Evolutionary conservation across 2,113 vertebrate genomes (phyloP).

Genomic region (Gorilla gorilla): DNA sequence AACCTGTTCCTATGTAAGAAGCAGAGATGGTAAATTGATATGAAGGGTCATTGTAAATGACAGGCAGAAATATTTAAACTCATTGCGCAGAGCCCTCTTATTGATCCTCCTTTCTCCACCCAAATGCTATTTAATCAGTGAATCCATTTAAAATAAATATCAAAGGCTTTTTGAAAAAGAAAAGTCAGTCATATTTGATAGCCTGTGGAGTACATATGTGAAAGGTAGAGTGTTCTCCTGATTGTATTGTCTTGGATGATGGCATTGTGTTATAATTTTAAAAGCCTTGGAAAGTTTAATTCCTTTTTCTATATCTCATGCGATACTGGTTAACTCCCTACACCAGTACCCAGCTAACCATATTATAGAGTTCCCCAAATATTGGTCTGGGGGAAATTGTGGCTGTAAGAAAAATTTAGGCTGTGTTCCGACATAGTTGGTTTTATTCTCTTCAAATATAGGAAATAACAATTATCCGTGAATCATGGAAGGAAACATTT

Average conservation of each 20-base stretch:
- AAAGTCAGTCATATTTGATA: background rate
- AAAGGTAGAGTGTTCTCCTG: background rate
- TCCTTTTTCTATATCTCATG: background rate
- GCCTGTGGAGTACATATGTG: background rate
- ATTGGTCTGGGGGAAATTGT: background rate
- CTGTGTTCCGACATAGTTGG: background rate
- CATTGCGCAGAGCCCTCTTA: background rate
- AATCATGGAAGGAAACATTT: background rate
- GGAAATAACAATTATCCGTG: background rate
- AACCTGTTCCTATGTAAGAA: background rate
- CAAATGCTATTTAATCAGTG: background rate
- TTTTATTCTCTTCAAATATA: constrained; percentile 25
- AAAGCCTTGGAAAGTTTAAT: background rate
- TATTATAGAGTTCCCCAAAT: background rate
- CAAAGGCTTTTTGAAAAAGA: background rate
- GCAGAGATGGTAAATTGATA: background rate
- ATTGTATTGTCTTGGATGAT: background rate
- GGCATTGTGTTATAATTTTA: background rate
- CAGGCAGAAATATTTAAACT: background rate
- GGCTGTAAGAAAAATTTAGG: background rate
- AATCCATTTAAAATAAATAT: constrained; percentile 26
- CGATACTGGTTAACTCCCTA: background rate
- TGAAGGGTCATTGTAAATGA: background rate
- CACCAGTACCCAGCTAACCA: background rate
- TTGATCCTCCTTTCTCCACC: background rate